These are phyloP conservation scores for Danaus chrysippus DNA, from an alignment of 2,888 invertebrate genomes.

Conservation along the genomic window DNA sequence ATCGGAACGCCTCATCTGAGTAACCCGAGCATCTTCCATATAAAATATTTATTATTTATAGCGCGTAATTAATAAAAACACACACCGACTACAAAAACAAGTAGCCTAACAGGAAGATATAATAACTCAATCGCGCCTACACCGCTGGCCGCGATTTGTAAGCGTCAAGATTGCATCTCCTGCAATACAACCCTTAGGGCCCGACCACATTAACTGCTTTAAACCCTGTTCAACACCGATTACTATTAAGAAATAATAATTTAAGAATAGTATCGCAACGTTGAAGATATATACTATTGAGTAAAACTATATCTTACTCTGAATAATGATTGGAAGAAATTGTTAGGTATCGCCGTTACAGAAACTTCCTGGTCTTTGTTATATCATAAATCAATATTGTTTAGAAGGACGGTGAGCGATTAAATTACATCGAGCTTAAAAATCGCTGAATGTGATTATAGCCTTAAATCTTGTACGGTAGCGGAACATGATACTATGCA, in stretches of 20 bases:
- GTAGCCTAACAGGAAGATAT: slow-evolving; percentile 76
- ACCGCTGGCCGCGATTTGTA: slow-evolving; percentile 70
- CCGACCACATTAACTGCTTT: slow-evolving; percentile 11
- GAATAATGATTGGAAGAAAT: no score
- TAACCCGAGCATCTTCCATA: slow-evolving; percentile 70
- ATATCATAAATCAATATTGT: no score
- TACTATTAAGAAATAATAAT: no score
- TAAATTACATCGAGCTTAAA: no score
- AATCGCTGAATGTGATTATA: slow-evolving; percentile 28
- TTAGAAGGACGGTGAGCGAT: no score
- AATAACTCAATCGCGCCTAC: slow-evolving; percentile 77
- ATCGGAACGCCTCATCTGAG: slow-evolving; percentile 63
- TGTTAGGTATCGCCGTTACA: no score
- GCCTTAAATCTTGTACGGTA: slow-evolving; percentile 50
- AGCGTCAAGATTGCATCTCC: slow-evolving; percentile 74
- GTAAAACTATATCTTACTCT: no score
- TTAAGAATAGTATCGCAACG: no score
- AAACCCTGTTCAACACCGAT: no score
- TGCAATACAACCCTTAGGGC: slow-evolving; percentile 50
- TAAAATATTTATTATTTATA: slow-evolving; percentile 79
- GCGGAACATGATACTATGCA: slow-evolving; percentile 61
- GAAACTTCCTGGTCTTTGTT: no score
- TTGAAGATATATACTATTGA: no score
- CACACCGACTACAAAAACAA: slow-evolving; percentile 75
- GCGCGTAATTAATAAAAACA: slow-evolving; percentile 77